Base-by-base conservation (phyloP, 37 sponge, comb jelly and placozoan species). In the Ianthella basta region DNA sequence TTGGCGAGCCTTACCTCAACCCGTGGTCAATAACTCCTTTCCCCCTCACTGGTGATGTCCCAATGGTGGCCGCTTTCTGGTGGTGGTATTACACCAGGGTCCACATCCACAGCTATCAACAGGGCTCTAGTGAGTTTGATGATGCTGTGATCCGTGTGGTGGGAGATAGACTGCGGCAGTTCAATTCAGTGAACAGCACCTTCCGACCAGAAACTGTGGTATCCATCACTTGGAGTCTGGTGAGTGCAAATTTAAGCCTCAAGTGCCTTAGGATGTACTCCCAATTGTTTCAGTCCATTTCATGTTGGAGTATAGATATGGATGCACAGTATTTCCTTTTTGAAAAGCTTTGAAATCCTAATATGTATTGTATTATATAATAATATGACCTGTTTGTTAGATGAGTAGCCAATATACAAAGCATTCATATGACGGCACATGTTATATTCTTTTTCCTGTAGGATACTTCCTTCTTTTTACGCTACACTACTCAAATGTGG, bases 31-130 rank as follows among this genome's bases (percentile, higher is more conserved):
- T 30, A 34, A 32, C 35, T 18, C 18, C 34, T 30, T 69, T 69
- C 34, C 70, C 70, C 1, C 70, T 69, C 19, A 69, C 70, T 32
- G 70, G 70, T 34, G 34, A n/a, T 32, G 70, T 69, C 29, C 70
- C 70, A n/a, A 69, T 69, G 70, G 70, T 69, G 34, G 70, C 70
- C 27, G 29, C 70, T 2, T 69, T 69, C 70, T 69, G 70, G 70
- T 69, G 70, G 70, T 69, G 70, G 70, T 69, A 69, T 6, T 30
- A 30, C 34, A 18, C 70, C 2, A 69, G 15, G 34, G 34, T 30
- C 70, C 34, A 69, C 27, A 33, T 69, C 29, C 70, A 69, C 34
- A 35, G 34, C 29, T 69, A 69, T 6, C 18, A 18, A 15, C 29
- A 35, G 19, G 70, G 70, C 12, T 32, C 29, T 69, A 30, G 34